These are phyloP conservation scores for Astyanax mexicanus DNA, from an alignment of 2,797 vertebrate species.

Conservation along the genomic window DNA sequence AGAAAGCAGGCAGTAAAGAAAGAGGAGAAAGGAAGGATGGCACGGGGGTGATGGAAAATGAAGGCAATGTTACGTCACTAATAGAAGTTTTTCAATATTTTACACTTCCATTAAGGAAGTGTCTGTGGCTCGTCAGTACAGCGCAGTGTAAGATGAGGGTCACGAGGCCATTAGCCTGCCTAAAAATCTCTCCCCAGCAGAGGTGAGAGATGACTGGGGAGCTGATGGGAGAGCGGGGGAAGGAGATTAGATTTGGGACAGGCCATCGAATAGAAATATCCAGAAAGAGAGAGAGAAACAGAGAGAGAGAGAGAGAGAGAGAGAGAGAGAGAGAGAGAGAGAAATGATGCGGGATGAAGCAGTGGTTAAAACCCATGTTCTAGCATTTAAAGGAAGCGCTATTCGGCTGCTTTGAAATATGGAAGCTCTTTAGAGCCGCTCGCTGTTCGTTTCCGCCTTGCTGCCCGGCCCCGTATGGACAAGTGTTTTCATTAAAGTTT, in stretches of 20 bases:
- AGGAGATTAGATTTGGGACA: slow-evolving; percentile 35
- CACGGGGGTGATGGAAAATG: neutral
- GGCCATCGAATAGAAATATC: neutral
- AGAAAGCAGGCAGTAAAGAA: neutral
- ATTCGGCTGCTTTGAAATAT: slow-evolving; percentile 14
- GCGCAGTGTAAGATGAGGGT: slow-evolving; percentile 48
- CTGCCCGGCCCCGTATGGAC: neutral
- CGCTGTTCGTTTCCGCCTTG: neutral
- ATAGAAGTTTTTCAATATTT: slow-evolving; percentile 48
- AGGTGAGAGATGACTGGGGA: slow-evolving; percentile 31
- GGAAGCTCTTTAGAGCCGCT: neutral
- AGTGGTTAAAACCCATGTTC: neutral
- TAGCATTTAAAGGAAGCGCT: neutral
- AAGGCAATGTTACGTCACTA: slow-evolving; percentile 26
- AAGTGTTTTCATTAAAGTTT: slow-evolving; percentile 14
- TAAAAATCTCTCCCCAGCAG: slow-evolving; percentile 22
- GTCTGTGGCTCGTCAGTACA: slow-evolving; percentile 16
- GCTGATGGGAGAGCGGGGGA: slow-evolving; percentile 10
- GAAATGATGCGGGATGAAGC: no score
- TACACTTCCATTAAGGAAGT: slow-evolving; percentile 45
- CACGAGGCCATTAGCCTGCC: slow-evolving; percentile 47
- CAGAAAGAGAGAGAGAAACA: no score
- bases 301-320: no score
- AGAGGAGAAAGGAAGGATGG: neutral
- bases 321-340: no score